A percentile compares a stretch with the other conserved stretches of the same genome.
These are phyloP conservation scores for Cossypha dichroa DNA, from an alignment of 2,797 vertebrate genomes.

Conservation along the genomic window DNA sequence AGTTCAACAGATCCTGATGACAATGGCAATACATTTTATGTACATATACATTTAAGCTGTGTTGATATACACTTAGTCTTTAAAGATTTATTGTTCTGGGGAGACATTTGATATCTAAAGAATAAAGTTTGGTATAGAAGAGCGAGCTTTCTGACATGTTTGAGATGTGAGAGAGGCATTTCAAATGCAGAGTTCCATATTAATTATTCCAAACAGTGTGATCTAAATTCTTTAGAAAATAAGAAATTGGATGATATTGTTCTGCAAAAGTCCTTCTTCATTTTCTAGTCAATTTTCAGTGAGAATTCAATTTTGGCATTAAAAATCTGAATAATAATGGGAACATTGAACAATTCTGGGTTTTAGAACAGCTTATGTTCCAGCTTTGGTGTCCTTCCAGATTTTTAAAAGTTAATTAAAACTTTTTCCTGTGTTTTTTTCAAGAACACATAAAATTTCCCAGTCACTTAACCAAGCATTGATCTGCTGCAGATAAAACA, in stretches of 20 bases:
- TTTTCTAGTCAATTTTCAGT: not conserved
- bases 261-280: not conserved
- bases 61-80: not conserved
- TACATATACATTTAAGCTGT: not conserved
- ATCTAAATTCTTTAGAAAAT: not conserved
- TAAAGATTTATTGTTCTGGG: not conserved
- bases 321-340: not conserved
- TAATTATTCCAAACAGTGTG: not conserved
- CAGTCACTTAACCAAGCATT: not conserved
- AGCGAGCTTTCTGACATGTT: fast-evolving
- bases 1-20: not conserved
- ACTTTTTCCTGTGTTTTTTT: not conserved
- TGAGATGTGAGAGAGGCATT: not conserved
- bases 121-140: not conserved
- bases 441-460: not conserved
- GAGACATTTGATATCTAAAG: not conserved
- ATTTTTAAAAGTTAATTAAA: not conserved
- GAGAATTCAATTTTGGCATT: not conserved
- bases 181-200: not conserved
- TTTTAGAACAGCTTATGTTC: not conserved
- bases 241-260: not conserved
- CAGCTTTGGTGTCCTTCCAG: not conserved
- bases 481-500: not conserved
- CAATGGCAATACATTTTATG: not conserved
- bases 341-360: not conserved